Base-by-base conservation (phyloP, 1,140 invertebrate species). In the Zaprionus camerounensis region DNA sequence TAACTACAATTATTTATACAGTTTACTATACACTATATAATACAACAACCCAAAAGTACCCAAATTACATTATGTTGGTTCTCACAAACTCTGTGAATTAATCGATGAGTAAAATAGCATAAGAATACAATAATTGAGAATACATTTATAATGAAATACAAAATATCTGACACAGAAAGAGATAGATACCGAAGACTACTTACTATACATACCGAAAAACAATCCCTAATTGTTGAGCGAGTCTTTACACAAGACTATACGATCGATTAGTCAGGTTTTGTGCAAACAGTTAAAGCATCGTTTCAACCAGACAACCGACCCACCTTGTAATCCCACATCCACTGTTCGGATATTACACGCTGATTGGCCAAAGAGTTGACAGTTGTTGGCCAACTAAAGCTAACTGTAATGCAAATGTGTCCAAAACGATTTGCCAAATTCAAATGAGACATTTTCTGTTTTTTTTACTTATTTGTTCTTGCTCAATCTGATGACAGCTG, bases 1-100 rank as follows among this genome's bases (percentile, higher is more conserved):
- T 55, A 55, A 24, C 44, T 51, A 49, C 67, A 70, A 53, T 41
- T 70, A 70, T 70, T 53, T 70, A 46, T 20, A 70, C 58, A 70
- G 55, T 56, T 17, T 13, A 55, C n/a, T 17, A 46, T 46, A 46
- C n/a, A 41, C 6, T 41, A 38, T 38, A 41, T 15, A 41, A n/a
- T 41, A 15, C 15, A 41, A 41, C 0, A n/a, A 41, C 1, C 15
- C 0, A 15, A 15, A 41, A 5, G 36, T 41, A 41, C 15, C 38
- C 15, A 9, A 31, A 31, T 7, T 9, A 31, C 28, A 34, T 34
- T 34, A 11, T 34, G 31, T 34, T 34, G 11, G 31, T 34, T 34
- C 31, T 34, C 31, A 31, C 7, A 31, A 7, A 7, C 6, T 31
- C 28, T 31, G 28, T 31, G 28, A 31, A 31, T 31, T 34, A 11